These are phyloP conservation scores for Margaritifera margaritifera DNA, from an alignment of 2,888 invertebrate genomes.

Conservation along the genomic window DNA sequence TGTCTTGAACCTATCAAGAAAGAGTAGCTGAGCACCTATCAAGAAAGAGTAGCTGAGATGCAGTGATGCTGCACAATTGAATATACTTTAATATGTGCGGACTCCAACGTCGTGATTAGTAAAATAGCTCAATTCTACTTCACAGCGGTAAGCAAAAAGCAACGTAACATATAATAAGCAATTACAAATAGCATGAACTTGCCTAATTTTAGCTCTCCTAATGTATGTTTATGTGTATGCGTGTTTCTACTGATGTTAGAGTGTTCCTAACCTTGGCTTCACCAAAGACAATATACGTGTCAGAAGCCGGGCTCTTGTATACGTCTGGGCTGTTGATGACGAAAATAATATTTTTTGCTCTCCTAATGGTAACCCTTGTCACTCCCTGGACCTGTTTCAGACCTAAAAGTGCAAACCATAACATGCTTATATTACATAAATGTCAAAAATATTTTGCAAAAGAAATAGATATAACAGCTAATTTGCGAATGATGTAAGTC, in stretches of 20 bases:
- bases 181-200: too few relatives aligned
- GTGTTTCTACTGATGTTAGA: background rate
- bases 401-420: conserved; percentile 40
- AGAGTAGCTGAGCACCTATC: too few relatives aligned
- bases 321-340: conserved; percentile 98
- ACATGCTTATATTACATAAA: conserved; percentile 2
- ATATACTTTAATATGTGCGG: too few relatives aligned
- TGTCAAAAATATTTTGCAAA: background rate
- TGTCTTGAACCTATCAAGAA: too few relatives aligned
- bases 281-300: conserved; percentile 99
- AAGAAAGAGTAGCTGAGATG: too few relatives aligned
- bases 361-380: conserved; percentile 96
- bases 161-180: too few relatives aligned
- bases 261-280: conserved; percentile 85
- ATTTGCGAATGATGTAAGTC: too few relatives aligned
- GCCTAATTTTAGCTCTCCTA: too few relatives aligned
- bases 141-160: too few relatives aligned
- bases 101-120: too few relatives aligned
- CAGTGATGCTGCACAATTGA: too few relatives aligned
- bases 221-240: background rate
- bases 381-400: conserved; percentile 87
- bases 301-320: conserved; percentile 86
- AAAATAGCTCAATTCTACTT: too few relatives aligned
- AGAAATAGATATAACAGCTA: background rate
- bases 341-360: conserved; percentile 98